These are phyloP conservation scores for Sylvilagus floridanus DNA, from an alignment of 2,797 vertebrate species.

Conservation along the genomic window DNA sequence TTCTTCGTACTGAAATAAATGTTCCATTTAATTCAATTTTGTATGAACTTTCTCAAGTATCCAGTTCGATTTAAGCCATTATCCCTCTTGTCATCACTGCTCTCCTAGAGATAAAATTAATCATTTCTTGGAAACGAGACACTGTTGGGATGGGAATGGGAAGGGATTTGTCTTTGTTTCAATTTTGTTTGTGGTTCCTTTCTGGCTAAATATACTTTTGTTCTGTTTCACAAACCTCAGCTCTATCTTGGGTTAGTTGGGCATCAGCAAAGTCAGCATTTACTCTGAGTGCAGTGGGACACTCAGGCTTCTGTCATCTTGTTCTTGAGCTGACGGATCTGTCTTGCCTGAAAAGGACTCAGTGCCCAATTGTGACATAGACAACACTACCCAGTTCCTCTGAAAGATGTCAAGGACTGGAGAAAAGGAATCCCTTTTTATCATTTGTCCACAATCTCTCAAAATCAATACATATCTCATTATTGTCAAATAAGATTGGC, in stretches of 20 bases:
- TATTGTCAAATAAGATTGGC: not conserved
- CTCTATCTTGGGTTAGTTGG: not conserved
- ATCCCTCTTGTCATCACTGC: not conserved
- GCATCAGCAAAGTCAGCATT: not conserved
- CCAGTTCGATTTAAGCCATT: not conserved
- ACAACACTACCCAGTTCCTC: not conserved
- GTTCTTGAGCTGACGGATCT: not conserved
- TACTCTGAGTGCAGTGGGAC: not conserved
- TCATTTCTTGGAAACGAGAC: not conserved
- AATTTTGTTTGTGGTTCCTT: not conserved
- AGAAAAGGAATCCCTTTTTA: not conserved
- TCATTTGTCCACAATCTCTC: not conserved
- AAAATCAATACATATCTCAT: constrained; percentile 45
- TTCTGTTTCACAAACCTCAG: not conserved
- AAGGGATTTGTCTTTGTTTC: not conserved
- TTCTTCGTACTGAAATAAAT: no score
- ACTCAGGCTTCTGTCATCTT: not conserved
- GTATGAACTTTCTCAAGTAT: no score
- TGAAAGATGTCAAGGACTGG: not conserved
- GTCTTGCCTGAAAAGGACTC: not conserved
- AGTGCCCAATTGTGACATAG: not conserved
- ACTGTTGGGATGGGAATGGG: not conserved
- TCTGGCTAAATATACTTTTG: not conserved
- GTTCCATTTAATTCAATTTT: no score
- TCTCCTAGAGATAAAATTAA: not conserved